phyloP scores from a whole-genome alignment of 2,797 vertebrate genomes.

The Falco cherrug region DNA sequence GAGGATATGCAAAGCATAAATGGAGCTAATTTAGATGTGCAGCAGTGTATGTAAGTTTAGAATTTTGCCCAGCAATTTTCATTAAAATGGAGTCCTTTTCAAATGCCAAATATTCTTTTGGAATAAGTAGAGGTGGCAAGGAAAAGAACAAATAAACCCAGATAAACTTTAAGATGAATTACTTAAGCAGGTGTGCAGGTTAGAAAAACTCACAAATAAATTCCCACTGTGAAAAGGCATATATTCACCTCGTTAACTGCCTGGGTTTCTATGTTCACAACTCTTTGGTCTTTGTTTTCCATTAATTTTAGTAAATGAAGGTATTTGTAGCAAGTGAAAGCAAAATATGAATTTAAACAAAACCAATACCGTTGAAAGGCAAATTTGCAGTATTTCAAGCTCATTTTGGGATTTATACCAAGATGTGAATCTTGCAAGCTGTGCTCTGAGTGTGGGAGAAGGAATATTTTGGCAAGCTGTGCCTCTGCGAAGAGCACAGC shows the following conservation, averaged over 20 bases:
- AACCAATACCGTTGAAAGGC: background rate
- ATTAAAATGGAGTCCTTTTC: background rate
- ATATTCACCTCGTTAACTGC: background rate
- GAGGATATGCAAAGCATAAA: background rate
- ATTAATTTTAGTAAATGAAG: background rate
- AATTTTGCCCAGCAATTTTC: background rate
- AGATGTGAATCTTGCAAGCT: background rate
- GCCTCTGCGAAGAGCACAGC: background rate
- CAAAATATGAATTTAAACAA: background rate
- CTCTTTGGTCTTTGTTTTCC: background rate
- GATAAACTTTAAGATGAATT: background rate
- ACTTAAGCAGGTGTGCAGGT: background rate
- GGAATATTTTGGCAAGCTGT: background rate
- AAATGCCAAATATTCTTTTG: background rate
- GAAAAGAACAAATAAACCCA: constrained; percentile 13
- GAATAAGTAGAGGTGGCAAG: background rate
- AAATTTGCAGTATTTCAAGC: background rate
- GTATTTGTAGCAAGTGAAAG: background rate
- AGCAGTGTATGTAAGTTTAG: background rate
- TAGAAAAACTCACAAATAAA: background rate
- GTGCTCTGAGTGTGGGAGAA: background rate
- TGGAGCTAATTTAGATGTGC: background rate
- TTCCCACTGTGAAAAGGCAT: background rate
- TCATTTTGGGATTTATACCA: background rate
- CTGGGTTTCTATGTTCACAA: background rate